Conservation (phyloP, 2,888 invertebrate genomes). For the Tolmerus cingulatus region DNA sequence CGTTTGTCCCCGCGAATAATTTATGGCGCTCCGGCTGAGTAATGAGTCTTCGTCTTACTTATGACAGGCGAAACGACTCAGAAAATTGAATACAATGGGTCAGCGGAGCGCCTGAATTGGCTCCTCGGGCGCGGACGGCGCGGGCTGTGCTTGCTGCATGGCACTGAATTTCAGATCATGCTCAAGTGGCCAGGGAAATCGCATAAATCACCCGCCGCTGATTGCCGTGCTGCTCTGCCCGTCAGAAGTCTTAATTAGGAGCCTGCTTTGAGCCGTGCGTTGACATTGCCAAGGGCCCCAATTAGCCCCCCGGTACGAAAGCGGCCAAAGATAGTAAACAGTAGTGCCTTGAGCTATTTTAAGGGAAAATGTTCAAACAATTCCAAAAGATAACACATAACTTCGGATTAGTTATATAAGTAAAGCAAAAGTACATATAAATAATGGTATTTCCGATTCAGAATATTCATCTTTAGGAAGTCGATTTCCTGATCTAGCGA, state of each 20-base stretch:
- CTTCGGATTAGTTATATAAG: too few relatives aligned
- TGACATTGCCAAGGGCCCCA: neutral
- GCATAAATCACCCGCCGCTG: conserved; percentile 18
- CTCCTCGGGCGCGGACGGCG: neutral
- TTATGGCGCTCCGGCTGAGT: conserved; percentile 49
- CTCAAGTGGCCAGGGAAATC: neutral
- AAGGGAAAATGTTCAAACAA: neutral
- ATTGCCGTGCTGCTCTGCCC: neutral
- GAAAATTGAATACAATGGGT: conserved; percentile 42
- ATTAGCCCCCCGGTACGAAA: neutral
- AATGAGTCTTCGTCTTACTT: conserved; percentile 49
- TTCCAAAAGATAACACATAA: too few relatives aligned
- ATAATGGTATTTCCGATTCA: too few relatives aligned
- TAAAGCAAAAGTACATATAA: too few relatives aligned
- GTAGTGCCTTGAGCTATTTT: too few relatives aligned
- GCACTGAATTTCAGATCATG: conserved; percentile 14
- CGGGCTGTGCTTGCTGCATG: neutral
- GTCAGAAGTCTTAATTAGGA: conserved; percentile 21
- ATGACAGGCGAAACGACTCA: conserved; percentile 48
- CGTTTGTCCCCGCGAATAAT: conserved; percentile 41
- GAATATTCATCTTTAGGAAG: too few relatives aligned
- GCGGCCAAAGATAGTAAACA: neutral
- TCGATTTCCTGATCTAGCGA: too few relatives aligned
- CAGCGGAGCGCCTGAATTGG: conserved; percentile 40
- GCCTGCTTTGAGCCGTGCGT: neutral